Conservation (phyloP, 2,888 invertebrate species). For the Pandemis heparana region DNA sequence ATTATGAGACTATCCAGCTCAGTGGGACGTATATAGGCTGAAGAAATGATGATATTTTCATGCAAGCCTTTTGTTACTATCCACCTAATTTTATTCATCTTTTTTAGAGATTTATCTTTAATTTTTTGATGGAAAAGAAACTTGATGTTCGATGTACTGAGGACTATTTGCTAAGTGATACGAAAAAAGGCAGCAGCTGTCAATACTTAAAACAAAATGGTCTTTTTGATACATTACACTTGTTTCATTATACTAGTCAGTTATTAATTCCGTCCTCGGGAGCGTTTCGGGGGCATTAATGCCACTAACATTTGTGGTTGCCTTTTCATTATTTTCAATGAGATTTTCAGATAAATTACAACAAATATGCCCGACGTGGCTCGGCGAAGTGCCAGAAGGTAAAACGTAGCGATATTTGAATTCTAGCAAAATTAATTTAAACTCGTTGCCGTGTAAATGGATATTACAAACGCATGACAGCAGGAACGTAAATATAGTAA, state of each 20-base stretch:
- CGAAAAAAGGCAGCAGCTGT: too few species aligned
- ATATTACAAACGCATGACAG: background rate
- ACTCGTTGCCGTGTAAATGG: background rate
- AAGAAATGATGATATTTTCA: too few species aligned
- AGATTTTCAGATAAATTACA: slow-evolving; percentile 4
- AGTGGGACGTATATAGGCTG: too few species aligned
- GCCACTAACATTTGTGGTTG: slow-evolving; percentile 7
- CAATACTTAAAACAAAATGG: too few species aligned
- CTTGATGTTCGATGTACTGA: too few species aligned
- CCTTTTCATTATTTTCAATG: background rate
- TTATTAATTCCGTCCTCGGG: background rate
- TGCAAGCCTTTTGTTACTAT: too few species aligned
- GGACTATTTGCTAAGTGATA: too few species aligned
- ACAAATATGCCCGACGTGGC: background rate
- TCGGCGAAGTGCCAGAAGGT: slow-evolving; percentile 13
- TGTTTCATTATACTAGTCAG: background rate
- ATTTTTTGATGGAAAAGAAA: too few species aligned
- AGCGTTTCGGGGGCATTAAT: background rate
- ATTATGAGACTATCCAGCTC: too few species aligned
- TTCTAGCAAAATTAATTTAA: background rate
- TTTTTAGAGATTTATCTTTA: too few species aligned
- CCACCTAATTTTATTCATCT: too few species aligned
- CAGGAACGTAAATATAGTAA: background rate
- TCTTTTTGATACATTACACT: background rate
- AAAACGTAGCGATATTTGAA: background rate